Base-by-base conservation (phyloP, 35 echinoderm and acorn worm genomes). In the Lytechinus variegatus region DNA sequence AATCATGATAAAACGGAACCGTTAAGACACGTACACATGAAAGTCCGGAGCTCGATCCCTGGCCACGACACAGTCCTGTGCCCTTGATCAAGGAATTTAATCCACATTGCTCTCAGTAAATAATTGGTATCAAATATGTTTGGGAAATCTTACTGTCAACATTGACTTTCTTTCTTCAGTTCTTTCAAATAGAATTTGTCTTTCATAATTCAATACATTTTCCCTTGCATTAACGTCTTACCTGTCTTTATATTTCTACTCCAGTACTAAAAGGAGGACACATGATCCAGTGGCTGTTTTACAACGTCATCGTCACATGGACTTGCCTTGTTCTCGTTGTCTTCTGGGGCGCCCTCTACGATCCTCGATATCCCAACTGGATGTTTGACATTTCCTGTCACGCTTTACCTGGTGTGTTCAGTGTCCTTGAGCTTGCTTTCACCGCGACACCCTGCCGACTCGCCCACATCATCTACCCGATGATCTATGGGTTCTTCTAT, bases 221-320 rank as follows among this genome's bases (percentile, higher is more conserved):
- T 79, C 66, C n/a, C 21, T 1, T 79, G 21, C n/a, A 14, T 24
- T 21, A 24, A n/a, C 8, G 66, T 79, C 4, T 58, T 58, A 58
- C 10, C 12, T 79, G 66, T n/a, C 28, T 55, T 54, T 57, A 5
- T 93, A 8, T 27, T 93, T 7, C 2, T 27, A 19, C 27, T 27
- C 8, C 27, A 93, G 92, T 93, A 19, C 53, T 93, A 10, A 33
- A 12, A 27, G 92, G 28, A 21, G 54, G 92, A 3, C 57, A 55
- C 24, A 93, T 93, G 92, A n/a, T 93, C 52, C 92, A 93, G 52
- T 93, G 92, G 92, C 92, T 93, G 4, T 28, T 93, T 11, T 93
- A 93, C 54, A 57, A 93, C 55, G 92, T 93, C 5, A 57, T 27
- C n/a, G 13, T 55, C 5, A 93, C 92, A 54, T 93, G 92, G 92